phyloP scores from a whole-genome alignment of 2,888 invertebrate genomes.

The Andrena hattorfiana region DNA sequence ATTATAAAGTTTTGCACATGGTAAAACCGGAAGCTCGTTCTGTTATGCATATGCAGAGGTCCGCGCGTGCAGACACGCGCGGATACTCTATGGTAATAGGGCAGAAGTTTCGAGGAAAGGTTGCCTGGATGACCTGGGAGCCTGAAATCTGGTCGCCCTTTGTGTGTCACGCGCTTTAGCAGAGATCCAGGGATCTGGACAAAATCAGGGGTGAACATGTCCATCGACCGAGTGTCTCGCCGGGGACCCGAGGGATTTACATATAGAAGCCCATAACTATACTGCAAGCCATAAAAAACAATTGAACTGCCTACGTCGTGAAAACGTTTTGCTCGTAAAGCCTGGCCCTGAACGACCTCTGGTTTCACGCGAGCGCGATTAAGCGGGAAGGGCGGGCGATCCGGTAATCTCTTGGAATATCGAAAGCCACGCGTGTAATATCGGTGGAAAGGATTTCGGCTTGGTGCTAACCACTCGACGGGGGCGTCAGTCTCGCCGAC shows the following conservation, averaged over 20 bases:
- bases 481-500: neutral
- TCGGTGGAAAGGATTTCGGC: neutral
- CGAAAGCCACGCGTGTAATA: neutral
- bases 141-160: constrained; percentile 20
- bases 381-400: neutral
- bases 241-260: constrained; percentile 19
- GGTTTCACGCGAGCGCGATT: neutral
- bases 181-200: constrained; percentile 1
- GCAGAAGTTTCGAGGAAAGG: constrained; percentile 37
- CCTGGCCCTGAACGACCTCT: neutral
- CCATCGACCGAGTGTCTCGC: constrained; percentile 2
- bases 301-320: constrained; percentile 9
- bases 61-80: neutral
- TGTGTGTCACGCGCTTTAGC: neutral
- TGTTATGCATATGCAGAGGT: constrained; percentile 3
- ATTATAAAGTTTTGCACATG: constrained; percentile 11
- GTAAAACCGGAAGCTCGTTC: neutral
- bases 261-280: neutral
- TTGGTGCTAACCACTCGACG: neutral
- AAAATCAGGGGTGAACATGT: constrained; percentile 22
- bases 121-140: constrained; percentile 28
- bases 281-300: neutral
- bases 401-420: neutral
- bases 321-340: neutral
- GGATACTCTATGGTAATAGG: constrained; percentile 26